Base-by-base conservation (phyloP, 1,140 invertebrate genomes). In the Nasonia vitripennis region DNA sequence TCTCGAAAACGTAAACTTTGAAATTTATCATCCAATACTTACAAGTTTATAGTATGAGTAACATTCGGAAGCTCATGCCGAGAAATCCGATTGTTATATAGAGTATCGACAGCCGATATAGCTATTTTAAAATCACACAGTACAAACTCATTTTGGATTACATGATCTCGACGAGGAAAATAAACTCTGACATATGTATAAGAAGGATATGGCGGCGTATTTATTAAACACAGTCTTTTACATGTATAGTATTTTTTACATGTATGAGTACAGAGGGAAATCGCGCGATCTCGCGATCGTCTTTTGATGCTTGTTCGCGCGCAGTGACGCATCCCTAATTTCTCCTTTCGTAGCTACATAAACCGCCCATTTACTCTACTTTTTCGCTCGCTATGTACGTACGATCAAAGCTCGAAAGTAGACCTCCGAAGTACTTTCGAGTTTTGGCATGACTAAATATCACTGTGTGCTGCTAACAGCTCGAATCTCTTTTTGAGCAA, bases 151-250 rank as follows among this genome's bases (percentile, higher is more conserved):
- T 55, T 17, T 14, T 17, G 51, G 14, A 55, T 55, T 4, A 55
- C 17, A 27, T 27, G 27, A 27, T 14, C 1, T 55, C 51, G 9
- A 45, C 41, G 41, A 45, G 41, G 41, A 10, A 45, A 45, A 45
- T 45, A 55, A 55, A 55, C 1, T 55, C 14, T 55, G 12, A 55
- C 51, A 55, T 17, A 17, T 55, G 51, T 62, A 62, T 67, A 68
- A 75, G 78, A 85, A 85, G 68, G 34, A 85, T 78, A 87, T 86
- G 87, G 87, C 83, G 86, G 87, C 51, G 84, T 51, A 79, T 91
- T 91, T 91, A 91, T 91, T 91, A 87, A 91, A 91, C 77, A 90
- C 91, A 91, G 91, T 91, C 91, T 91, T 91, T 85, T 90, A 90
- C 87, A 91, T 89, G 88, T 75, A 81, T 11, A 78, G 17, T n/a